Evolutionary conservation across 2,113 vertebrate genomes (phyloP), one percentile per base, ranked within the genome.

Genomic region (Rhabdomys dilectus): DNA sequence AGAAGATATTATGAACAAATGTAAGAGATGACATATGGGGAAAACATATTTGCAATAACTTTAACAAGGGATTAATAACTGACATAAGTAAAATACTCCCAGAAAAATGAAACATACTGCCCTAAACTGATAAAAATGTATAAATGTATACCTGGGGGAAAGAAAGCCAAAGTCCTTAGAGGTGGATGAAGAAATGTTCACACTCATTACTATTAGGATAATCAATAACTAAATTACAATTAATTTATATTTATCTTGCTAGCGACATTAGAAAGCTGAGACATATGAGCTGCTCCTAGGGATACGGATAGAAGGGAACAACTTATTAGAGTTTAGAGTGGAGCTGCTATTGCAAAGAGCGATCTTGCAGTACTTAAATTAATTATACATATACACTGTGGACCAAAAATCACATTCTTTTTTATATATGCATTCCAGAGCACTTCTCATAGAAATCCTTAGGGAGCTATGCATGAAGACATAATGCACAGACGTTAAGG

Each of bases 301-400:
- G 26, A 19, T 70, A 0, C 21, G 80, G 26, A 84, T 88, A 87
- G n/a, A 75, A 21, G 36, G 90, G 93, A 66, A 89, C 3, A 93
- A 26, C 31, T 89, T 45, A 80, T 89, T 84, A 89, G 42, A 90
- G 39, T 77, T 91, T 93, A 96, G 51, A 93, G 8, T 80, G 13
- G 53, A 92, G 19, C 60, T 77, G 56, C 15, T 95, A 68, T 87
- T 96, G 22, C 56, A 92, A 96, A 97, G 26, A 93, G 51, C 75
- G 92, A 70, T 75, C 88, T 96, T 87, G 48, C 36, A 92, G 26
- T 75, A 86, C n/a, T 86, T 91, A 85, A 89, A 91, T 88, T 92
- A 94, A 97, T 91, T 95, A 91, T 64, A 91, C 36, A 95, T 91
- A 81, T 80, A 62, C 62, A 26, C 36, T 76, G 22, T 90, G 62